Percentiles rank a stretch among this genome's conserved stretches.
phyloP scores from a whole-genome alignment of 1,140 invertebrate genomes.

The Tetramorium parvispinum region DNA sequence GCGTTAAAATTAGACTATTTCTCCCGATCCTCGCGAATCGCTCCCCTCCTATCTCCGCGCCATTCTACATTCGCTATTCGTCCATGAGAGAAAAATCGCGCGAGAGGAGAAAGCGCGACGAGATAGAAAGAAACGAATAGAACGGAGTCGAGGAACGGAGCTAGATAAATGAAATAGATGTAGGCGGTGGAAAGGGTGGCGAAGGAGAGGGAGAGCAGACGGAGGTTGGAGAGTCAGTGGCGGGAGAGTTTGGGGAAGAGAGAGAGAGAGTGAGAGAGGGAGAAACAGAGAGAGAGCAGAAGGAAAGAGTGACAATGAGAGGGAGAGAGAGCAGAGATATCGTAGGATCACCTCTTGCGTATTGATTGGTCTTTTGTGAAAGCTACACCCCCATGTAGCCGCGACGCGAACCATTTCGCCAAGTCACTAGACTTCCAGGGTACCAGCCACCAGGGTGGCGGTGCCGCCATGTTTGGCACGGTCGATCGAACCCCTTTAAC shows the following conservation, averaged over 20 bases:
- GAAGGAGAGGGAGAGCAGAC: conserved; percentile 3
- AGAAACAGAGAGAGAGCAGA: neutral
- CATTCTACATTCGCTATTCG: conserved; percentile 1
- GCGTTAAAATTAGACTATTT: conserved; percentile 35
- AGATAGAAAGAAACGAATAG: conserved; percentile 57
- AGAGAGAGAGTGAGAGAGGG: neutral
- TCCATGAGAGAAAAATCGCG: conserved; percentile 24
- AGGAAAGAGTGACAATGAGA: conserved; percentile 35
- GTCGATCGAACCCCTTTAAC: conserved; percentile 43
- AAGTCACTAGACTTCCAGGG: conserved; percentile 63
- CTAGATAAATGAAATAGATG: conserved; percentile 53
- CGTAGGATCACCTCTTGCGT: conserved; percentile 80
- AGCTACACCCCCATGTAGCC: conserved; percentile 76
- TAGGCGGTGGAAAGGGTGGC: neutral
- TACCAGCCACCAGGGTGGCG: conserved; percentile 28
- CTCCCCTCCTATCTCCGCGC: no score
- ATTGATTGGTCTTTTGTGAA: conserved; percentile 85
- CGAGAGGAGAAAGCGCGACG: conserved; percentile 17
- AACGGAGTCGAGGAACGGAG: conserved; percentile 5
- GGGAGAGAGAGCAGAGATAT: conserved; percentile 76
- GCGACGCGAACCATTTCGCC: conserved; percentile 57
- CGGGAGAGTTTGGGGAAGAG: conserved; percentile 6
- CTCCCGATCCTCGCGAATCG: neutral
- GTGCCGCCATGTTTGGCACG: conserved; percentile 55
- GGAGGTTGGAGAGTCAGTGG: neutral